Percentiles rank a stretch among this genome's conserved stretches.
Evolutionary conservation across 2,113 vertebrate genomes (phyloP).

Genomic region (Gallinago media): DNA sequence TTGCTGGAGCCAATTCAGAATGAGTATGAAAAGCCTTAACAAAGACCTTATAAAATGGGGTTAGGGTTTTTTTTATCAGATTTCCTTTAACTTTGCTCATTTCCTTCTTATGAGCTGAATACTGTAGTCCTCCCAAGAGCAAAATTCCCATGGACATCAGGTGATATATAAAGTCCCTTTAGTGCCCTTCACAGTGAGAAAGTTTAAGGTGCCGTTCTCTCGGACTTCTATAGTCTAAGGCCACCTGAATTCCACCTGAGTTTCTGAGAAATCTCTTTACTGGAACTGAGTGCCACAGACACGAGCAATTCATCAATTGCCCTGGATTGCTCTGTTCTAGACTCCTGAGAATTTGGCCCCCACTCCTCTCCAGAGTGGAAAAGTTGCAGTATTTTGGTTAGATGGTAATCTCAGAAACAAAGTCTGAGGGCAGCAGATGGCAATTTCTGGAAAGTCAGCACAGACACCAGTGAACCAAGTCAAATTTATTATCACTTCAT

Average conservation of each 20-base stretch:
- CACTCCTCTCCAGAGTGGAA: neutral
- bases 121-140: neutral
- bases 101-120: conserved; percentile 28
- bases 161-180: neutral
- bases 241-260: neutral
- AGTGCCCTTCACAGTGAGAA: neutral
- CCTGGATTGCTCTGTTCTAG: neutral
- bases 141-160: neutral
- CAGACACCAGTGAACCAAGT: neutral
- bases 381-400: neutral
- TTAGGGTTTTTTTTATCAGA: neutral
- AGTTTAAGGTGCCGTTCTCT: neutral
- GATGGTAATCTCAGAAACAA: neutral
- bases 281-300: neutral
- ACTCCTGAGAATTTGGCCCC: neutral
- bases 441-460: neutral
- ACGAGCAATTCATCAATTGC: neutral
- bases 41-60: neutral
- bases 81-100: conserved; percentile 23
- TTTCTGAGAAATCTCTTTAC: neutral
- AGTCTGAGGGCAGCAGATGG: neutral
- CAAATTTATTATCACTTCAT: neutral
- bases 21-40: neutral
- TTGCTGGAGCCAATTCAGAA: neutral
- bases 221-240: neutral